phyloP scores from a whole-genome alignment of 2,797 vertebrate species.

The Enteromius fasciolatus region DNA sequence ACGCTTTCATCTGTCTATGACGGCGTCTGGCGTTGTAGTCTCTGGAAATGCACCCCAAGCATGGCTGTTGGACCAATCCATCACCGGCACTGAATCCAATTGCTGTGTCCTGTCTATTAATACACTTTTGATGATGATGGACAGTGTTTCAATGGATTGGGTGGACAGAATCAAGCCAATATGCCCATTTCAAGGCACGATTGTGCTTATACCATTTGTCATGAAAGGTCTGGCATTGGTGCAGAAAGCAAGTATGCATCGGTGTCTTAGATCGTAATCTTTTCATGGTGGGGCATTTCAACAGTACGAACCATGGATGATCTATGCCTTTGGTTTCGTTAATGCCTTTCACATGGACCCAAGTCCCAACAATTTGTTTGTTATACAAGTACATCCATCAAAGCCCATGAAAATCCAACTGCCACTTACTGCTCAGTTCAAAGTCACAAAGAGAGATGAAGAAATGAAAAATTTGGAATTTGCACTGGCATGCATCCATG shows the following conservation, averaged over 20 bases:
- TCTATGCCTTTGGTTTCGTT: conserved; percentile 37
- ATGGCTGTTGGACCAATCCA: conserved; percentile 53
- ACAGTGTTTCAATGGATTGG: conserved; percentile 62
- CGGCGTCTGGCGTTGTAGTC: conserved; percentile 13
- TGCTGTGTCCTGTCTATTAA: conserved; percentile 65
- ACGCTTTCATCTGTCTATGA: conserved; percentile 33
- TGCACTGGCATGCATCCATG: conserved; percentile 18
- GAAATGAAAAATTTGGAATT: neutral
- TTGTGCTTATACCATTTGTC: conserved; percentile 50
- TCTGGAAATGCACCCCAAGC: conserved; percentile 24
- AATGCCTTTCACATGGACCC: conserved; percentile 55
- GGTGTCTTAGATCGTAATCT: conserved; percentile 40
- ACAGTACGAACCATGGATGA: conserved; percentile 36
- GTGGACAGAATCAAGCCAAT: conserved; percentile 19
- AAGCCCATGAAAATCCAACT: conserved; percentile 46
- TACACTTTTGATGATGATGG: conserved; percentile 72
- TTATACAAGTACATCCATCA: conserved; percentile 45
- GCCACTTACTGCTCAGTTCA: conserved; percentile 45
- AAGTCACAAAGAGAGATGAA: conserved; percentile 12
- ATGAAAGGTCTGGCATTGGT: conserved; percentile 45
- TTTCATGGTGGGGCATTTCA: conserved; percentile 27
- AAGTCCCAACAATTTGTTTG: conserved; percentile 36
- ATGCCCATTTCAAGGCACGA: conserved; percentile 58
- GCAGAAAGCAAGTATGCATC: conserved; percentile 36
- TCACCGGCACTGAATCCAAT: conserved; percentile 68